Base-by-base conservation (phyloP, 1,140 invertebrate species). In the Anagrus nilaparvatae region DNA sequence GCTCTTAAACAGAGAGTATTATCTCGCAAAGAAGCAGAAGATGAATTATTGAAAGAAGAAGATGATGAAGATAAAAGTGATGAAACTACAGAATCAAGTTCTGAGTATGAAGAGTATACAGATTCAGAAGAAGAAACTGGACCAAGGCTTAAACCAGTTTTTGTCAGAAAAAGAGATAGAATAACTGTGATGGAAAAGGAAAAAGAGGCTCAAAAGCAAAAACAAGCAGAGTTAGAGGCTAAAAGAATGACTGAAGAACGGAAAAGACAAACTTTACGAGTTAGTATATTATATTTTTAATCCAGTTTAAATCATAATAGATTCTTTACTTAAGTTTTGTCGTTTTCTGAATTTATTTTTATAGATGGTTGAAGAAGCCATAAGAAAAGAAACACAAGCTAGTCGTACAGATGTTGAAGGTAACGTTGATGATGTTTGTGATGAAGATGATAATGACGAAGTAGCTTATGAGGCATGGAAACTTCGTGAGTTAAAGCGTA, bases 381-480 rank as follows among this genome's bases (percentile, higher is more conserved):
- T 93, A 17, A 76, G 86, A 33, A 84, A 85, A 56, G 86, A 88
- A 35, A 49, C 55, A 3, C 59, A 65, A 45, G 50, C 49, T 4
- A 66, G 63, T 42, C 76, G 72, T 7, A 71, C 76, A 37, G 73
- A 70, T 2, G 72, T 71, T 33, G 79, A 81, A 56, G 71, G 76
- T 14, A 74, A 79, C 46, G 71, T 94, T n/a, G 79, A 87, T 51
- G 87, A 91, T 56, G 82, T 99, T 2, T 83, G 85, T 56, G 97
- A 95, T 0, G 96, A 97, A 60, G 96, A 99, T 67, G 97, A 99
- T 60, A 94, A 96, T 64, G 92, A 97, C 58, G 96, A 99, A 64
- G 78, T 95, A 5, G 93, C 94, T 55, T 99, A 97, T 60, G 96
- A 99, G 67, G 77, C 85, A 1, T 99, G 96, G 96, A 99, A 99